Conservation (phyloP, 2,113 vertebrate species). For the Boleophthalmus pectinirostris region DNA sequence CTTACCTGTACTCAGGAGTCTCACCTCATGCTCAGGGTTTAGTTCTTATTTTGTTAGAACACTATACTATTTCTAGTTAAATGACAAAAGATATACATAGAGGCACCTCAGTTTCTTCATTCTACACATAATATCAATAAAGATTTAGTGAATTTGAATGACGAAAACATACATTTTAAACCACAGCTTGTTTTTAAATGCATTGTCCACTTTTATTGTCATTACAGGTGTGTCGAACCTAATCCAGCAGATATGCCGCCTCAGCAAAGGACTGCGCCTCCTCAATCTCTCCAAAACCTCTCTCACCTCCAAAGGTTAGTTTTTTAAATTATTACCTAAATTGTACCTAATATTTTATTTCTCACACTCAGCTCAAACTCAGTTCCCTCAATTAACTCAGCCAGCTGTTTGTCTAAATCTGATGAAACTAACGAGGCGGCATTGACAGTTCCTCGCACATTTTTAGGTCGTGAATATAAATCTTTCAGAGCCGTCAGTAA, state of each 20-base stretch:
- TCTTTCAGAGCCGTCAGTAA: conserved; percentile 13
- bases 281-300: conserved; percentile 91
- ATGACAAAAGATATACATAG: neutral
- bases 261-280: conserved; percentile 86
- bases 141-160: too few relatives aligned
- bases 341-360: neutral
- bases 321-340: too few relatives aligned
- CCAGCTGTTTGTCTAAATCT: conserved; percentile 3
- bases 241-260: conserved; percentile 88
- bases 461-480: conserved; percentile 18
- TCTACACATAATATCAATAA: neutral
- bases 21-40: too few relatives aligned
- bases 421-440: conserved; percentile 10
- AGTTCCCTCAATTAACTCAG: neutral
- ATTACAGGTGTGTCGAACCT: conserved; percentile 71
- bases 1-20: too few relatives aligned
- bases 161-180: neutral
- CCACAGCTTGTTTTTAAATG: neutral
- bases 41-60: too few relatives aligned
- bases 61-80: neutral
- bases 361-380: neutral
- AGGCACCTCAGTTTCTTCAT: neutral
- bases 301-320: conserved; percentile 85
- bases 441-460: conserved; percentile 8
- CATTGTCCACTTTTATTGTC: neutral